These are phyloP conservation scores for Muschampia plurimacula DNA, from an alignment of 2,888 invertebrate species.

Conservation along the genomic window DNA sequence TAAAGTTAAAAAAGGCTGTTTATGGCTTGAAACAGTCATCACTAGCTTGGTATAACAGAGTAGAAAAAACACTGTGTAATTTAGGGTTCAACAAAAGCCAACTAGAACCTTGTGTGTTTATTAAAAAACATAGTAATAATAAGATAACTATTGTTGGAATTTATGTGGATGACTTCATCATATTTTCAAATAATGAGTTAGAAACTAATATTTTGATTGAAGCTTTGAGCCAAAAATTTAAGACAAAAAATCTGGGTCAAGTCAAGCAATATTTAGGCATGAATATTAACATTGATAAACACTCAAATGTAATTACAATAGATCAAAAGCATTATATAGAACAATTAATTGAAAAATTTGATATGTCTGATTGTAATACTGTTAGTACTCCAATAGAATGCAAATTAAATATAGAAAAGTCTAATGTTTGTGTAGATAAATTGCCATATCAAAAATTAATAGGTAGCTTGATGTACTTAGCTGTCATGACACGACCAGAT, in stretches of 20 bases:
- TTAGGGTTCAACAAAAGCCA: background rate
- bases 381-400: conserved; percentile 31
- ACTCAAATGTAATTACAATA: conserved; percentile 16
- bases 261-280: conserved; percentile 35
- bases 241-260: conserved; percentile 37
- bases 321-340: conserved; percentile 37
- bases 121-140: conserved; percentile 18
- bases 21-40: conserved; percentile 19
- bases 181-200: conserved; percentile 38
- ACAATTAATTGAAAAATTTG: conserved; percentile 30
- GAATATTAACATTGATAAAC: conserved; percentile 29
- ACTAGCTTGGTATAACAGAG: conserved; percentile 2
- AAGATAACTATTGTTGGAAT: conserved; percentile 28
- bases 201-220: conserved; percentile 2
- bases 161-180: conserved; percentile 38
- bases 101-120: conserved; percentile 30
- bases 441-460: conserved; percentile 36
- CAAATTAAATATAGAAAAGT: conserved; percentile 34
- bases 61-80: background rate
- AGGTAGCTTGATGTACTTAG: conserved; percentile 33
- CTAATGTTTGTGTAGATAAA: conserved; percentile 7
- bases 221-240: conserved; percentile 30
- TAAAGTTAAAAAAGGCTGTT: conserved; percentile 11
- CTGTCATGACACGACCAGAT: conserved; percentile 25
- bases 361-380: conserved; percentile 33